Evolutionary conservation across 2,888 invertebrate genomes (phyloP).

Genomic region (Mesorhabditis sp.): DNA sequence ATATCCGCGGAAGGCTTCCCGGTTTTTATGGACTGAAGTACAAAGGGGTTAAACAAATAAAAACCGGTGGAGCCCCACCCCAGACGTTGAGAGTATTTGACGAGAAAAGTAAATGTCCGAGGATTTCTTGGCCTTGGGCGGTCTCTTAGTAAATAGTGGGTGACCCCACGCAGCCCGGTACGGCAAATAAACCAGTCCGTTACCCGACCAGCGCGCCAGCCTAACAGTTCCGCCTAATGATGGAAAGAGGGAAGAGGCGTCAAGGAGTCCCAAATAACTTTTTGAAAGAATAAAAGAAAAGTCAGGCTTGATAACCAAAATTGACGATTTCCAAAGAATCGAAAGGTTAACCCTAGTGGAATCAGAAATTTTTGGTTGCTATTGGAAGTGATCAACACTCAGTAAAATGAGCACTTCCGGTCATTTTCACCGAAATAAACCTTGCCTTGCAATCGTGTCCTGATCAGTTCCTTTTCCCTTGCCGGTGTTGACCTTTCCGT

Average conservation of each 20-base stretch:
- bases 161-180: background rate
- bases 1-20: background rate
- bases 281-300: background rate
- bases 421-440: too few species aligned
- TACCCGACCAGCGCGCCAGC: background rate
- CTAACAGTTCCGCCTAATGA: slow-evolving; percentile 1
- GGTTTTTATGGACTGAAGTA: background rate
- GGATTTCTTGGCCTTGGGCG: background rate
- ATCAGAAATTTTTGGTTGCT: too few species aligned
- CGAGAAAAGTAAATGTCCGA: background rate
- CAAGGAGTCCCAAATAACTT: background rate
- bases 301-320: background rate
- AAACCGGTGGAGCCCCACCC: background rate
- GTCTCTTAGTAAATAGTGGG: background rate
- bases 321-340: too few species aligned
- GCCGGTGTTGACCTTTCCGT: slow-evolving; percentile 73
- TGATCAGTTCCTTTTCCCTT: slow-evolving; percentile 84
- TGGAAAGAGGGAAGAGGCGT: background rate
- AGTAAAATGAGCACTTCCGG: too few species aligned
- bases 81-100: background rate
- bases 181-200: background rate
- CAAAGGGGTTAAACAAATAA: background rate
- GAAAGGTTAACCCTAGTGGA: too few species aligned
- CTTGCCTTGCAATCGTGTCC: slow-evolving; percentile 72
- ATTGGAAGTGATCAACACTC: too few species aligned